Evolutionary conservation across 2,797 vertebrate species (phyloP).

Genomic region (Sebastes dallii): DNA sequence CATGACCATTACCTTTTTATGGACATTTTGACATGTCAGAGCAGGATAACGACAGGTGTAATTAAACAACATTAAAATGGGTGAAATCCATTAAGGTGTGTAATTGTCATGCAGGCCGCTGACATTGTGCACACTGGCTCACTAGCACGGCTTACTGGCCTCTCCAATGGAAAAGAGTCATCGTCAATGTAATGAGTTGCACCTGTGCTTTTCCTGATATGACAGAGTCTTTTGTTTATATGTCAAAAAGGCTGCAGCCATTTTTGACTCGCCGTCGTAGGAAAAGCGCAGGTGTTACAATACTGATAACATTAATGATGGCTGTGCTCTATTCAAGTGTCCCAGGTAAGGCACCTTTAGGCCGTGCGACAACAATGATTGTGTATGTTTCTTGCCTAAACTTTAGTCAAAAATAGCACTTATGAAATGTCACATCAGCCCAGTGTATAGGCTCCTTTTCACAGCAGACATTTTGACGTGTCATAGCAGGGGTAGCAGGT

Average conservation of each 20-base stretch:
- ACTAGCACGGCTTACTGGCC: background rate
- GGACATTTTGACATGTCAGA: background rate
- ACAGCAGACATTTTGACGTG: background rate
- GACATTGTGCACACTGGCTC: background rate
- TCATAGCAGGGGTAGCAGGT: background rate
- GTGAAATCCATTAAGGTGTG: background rate
- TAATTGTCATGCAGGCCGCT: background rate
- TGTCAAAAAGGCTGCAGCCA: background rate
- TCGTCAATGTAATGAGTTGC: background rate
- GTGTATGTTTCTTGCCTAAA: background rate
- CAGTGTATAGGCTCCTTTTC: background rate
- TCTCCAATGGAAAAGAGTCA: background rate
- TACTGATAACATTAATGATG: background rate
- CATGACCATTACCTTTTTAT: background rate
- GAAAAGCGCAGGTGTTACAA: background rate
- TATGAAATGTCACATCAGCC: background rate
- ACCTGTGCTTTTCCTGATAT: background rate
- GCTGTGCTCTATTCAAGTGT: background rate
- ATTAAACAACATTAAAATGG: background rate
- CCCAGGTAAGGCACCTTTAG: background rate
- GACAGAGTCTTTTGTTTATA: background rate
- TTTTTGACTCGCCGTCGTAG: background rate
- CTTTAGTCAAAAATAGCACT: background rate
- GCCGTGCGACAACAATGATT: background rate
- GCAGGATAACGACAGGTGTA: background rate